These are phyloP conservation scores for Caranx melampygus DNA, from an alignment of 2,113 vertebrate genomes.

Conservation along the genomic window DNA sequence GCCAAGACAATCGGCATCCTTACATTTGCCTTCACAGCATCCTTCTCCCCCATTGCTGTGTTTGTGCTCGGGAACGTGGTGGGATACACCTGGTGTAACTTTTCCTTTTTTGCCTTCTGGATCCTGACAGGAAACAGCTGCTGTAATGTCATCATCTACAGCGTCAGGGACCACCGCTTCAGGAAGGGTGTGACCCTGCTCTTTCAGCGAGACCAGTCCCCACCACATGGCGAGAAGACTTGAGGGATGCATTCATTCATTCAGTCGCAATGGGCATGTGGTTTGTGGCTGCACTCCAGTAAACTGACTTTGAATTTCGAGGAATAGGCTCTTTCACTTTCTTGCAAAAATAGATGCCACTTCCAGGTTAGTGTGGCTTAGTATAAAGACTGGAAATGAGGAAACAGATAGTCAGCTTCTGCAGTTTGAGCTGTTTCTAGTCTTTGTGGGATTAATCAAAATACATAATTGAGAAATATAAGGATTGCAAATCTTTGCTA, in stretches of 20 bases:
- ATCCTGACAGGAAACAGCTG: slow-evolving; percentile 88
- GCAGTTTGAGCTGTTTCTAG: not conserved
- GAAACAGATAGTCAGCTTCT: not conserved
- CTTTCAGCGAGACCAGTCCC: slow-evolving; percentile 79
- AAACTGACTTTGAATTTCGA: slow-evolving; percentile 9
- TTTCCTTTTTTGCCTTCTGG: slow-evolving; percentile 91
- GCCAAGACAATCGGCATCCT: slow-evolving; percentile 89
- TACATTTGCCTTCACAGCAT: slow-evolving; percentile 86
- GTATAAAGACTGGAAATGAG: not conserved
- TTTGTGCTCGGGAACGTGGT: slow-evolving; percentile 87
- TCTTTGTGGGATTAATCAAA: not conserved
- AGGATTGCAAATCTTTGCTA: not conserved
- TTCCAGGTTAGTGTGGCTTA: not conserved
- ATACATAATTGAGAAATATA: not conserved
- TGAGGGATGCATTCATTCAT: slow-evolving; percentile 27
- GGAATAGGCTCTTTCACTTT: not conserved
- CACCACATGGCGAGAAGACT: slow-evolving; percentile 73
- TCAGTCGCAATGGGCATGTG: not conserved
- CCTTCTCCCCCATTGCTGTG: slow-evolving; percentile 86
- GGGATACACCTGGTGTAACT: slow-evolving; percentile 88
- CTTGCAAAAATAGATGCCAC: not conserved
- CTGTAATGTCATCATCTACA: slow-evolving; percentile 90
- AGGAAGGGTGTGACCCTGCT: slow-evolving; percentile 85
- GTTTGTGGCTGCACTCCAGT: slow-evolving; percentile 12
- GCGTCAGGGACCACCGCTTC: slow-evolving; percentile 86